Conservation (phyloP, 2,113 vertebrate species). For the Gopherus evgoodei region DNA sequence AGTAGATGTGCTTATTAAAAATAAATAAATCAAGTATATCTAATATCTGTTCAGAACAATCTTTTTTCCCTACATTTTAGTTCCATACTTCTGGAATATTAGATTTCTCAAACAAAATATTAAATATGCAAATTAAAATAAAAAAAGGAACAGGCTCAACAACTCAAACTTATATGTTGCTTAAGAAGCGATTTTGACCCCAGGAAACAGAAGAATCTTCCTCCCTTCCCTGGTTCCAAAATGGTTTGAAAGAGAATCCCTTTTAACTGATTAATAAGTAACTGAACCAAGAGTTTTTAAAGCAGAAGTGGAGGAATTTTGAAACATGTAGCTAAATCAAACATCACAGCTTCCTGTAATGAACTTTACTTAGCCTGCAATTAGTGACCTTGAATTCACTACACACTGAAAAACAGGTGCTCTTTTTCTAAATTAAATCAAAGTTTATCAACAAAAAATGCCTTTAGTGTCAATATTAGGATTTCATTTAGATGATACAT, state of each 20-base stretch:
- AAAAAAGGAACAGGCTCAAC: slow-evolving; percentile 39
- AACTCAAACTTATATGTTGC: neutral
- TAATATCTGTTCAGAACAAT: slow-evolving; percentile 47
- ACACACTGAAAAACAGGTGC: neutral
- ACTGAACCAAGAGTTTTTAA: slow-evolving; percentile 39
- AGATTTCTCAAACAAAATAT: slow-evolving; percentile 43
- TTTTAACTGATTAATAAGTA: slow-evolving; percentile 13
- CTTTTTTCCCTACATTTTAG: slow-evolving; percentile 42
- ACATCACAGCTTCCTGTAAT: neutral
- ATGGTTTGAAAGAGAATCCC: slow-evolving; percentile 7
- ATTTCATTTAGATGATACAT: neutral
- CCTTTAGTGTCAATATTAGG: neutral
- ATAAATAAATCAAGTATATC: slow-evolving; percentile 32
- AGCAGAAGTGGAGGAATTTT: slow-evolving; percentile 3
- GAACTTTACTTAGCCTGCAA: neutral
- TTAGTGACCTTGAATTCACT: neutral
- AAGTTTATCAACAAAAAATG: neutral
- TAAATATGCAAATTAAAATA: slow-evolving; percentile 30
- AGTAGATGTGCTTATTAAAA: slow-evolving; percentile 59
- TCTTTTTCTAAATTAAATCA: neutral
- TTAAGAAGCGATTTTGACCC: slow-evolving; percentile 18
- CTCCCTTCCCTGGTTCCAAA: neutral
- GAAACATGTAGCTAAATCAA: slow-evolving; percentile 43
- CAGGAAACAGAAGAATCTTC: neutral
- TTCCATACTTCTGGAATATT: neutral